phyloP scores from a whole-genome alignment of 2,113 vertebrate genomes.

The Siniperca chuatsi region DNA sequence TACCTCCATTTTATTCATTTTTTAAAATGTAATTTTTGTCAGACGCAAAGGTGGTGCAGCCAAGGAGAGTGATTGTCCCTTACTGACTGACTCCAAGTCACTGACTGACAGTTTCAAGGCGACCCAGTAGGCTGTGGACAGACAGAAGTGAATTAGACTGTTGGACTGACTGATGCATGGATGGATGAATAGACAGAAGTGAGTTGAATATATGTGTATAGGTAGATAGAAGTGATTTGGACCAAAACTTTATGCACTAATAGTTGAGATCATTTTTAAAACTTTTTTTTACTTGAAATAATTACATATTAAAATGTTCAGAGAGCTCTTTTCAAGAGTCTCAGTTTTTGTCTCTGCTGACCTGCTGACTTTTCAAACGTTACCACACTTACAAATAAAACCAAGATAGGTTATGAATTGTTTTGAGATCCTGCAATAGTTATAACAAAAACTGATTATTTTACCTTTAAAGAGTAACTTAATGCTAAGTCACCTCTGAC shows the following conservation, averaged over 20 bases:
- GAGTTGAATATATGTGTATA: not conserved
- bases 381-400: not conserved
- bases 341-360: not conserved
- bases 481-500: not conserved
- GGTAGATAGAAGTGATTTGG: not conserved
- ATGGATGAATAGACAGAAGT: not conserved
- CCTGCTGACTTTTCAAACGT: not conserved
- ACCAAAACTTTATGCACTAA: not conserved
- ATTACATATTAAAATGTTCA: not conserved
- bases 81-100: constrained; percentile 7
- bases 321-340: not conserved
- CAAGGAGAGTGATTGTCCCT: not conserved
- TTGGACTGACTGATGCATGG: not conserved
- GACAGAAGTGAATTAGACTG: not conserved
- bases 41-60: not conserved
- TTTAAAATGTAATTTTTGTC: not conserved
- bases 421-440: not conserved
- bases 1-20: not conserved
- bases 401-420: not conserved
- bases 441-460: not conserved
- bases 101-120: constrained; percentile 21
- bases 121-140: not conserved
- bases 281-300: not conserved
- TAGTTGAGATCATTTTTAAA: not conserved
- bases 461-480: not conserved